Evolutionary conservation across 2,113 vertebrate genomes (phyloP).

Genomic region (Xenopus laevis): DNA sequence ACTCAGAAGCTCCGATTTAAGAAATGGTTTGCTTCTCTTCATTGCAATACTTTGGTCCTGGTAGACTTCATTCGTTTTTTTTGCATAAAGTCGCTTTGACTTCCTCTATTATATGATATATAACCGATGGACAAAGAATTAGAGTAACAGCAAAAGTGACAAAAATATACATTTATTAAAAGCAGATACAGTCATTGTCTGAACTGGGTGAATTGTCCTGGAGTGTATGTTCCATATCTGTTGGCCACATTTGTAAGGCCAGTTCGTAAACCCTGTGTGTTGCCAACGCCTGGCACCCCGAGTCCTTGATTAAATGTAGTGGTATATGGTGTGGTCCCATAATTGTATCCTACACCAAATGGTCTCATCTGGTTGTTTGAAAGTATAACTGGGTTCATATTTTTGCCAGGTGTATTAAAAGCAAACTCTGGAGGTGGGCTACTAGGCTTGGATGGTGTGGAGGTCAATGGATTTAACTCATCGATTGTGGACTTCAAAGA

Average conservation of each 20-base stretch:
- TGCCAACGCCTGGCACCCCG: constrained; percentile 57
- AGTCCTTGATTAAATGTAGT: constrained; percentile 70
- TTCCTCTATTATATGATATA: too few species aligned
- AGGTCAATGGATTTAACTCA: constrained; percentile 74
- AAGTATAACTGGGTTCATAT: constrained; percentile 75
- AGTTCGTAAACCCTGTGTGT: constrained; percentile 79
- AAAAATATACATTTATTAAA: constrained; percentile 59
- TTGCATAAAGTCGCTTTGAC: too few species aligned
- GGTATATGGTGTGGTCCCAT: constrained; percentile 67
- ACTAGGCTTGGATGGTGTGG: constrained; percentile 84
- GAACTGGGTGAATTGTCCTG: constrained; percentile 66
- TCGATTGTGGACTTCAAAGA: constrained; percentile 56
- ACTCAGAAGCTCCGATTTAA: too few species aligned
- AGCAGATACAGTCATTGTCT: constrained; percentile 64
- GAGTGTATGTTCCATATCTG: constrained; percentile 68
- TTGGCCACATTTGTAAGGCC: constrained; percentile 67
- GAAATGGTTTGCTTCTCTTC: too few species aligned
- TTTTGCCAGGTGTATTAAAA: constrained; percentile 86
- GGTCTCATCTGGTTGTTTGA: constrained; percentile 72
- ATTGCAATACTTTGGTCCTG: too few species aligned
- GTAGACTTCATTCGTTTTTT: too few species aligned
- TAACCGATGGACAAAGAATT: constrained; percentile 47
- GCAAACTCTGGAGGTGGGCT: constrained; percentile 91
- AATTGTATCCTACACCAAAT: constrained; percentile 72
- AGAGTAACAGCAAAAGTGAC: constrained; percentile 53